Conservation (phyloP, 2,888 invertebrate species). For the Aphidius colemani region DNA sequence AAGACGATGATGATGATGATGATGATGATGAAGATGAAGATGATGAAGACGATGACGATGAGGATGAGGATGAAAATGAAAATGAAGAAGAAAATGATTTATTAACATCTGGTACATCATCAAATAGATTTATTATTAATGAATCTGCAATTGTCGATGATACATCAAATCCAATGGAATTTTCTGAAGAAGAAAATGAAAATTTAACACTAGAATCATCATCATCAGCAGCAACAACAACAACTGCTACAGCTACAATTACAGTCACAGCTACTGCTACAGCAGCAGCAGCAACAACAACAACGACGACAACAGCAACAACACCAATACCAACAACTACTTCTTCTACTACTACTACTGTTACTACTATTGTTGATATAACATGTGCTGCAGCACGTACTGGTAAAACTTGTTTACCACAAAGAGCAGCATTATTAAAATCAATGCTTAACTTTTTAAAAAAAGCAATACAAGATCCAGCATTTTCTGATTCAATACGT, state of each 20-base stretch:
- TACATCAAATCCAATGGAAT: constrained; percentile 55
- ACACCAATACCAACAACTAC: no score
- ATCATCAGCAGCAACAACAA: no score
- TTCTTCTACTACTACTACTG: no score
- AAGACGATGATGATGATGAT: constrained; percentile 3
- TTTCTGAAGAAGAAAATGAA: constrained; percentile 54
- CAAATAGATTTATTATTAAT: no score
- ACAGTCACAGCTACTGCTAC: no score
- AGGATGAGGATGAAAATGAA: constrained; percentile 34
- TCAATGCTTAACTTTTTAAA: constrained; percentile 89
- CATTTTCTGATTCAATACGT: constrained; percentile 79
- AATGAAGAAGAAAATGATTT: constrained; percentile 41
- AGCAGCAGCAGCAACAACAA: no score
- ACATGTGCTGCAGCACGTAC: constrained; percentile 58
- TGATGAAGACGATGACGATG: constrained; percentile 3
- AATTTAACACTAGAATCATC: constrained; percentile 42
- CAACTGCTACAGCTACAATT: no score
- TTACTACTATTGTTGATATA: constrained; percentile 22
- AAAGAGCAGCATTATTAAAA: constrained; percentile 82
- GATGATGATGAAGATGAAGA: no score
- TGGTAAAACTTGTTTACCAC: constrained; percentile 73
- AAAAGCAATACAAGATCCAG: constrained; percentile 80
- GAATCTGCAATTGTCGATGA: constrained; percentile 40
- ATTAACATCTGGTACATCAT: constrained; percentile 33
- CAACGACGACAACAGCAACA: no score